phyloP scores from a whole-genome alignment of 2,113 vertebrate genomes.

The Tricholaema leucomelas region DNA sequence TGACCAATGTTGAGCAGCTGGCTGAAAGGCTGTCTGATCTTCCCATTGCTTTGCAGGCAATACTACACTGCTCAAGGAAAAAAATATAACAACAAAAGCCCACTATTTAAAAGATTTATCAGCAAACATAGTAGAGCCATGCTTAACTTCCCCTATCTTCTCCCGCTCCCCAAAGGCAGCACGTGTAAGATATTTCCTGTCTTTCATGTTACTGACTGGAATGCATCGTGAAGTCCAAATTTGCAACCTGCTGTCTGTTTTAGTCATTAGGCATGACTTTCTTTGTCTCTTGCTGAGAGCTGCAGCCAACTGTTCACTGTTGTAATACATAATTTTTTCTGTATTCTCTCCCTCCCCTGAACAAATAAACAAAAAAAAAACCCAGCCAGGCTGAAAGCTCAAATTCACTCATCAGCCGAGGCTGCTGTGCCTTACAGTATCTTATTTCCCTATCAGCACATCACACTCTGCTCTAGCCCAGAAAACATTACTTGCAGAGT shows the following conservation, averaged over 20 bases:
- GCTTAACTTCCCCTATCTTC: not conserved
- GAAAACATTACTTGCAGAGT: not conserved
- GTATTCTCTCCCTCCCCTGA: not conserved
- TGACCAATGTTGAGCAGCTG: constrained; percentile 42
- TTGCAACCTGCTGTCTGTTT: constrained; percentile 55
- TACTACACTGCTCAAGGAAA: not conserved
- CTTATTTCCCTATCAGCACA: not conserved
- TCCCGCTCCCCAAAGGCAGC: constrained; percentile 22
- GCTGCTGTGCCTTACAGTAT: not conserved
- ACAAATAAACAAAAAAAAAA: not conserved
- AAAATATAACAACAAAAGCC: not conserved
- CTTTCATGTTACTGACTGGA: constrained; percentile 47
- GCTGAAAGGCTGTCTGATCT: constrained; percentile 22
- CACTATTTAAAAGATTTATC: constrained; percentile 38
- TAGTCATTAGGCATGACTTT: constrained; percentile 30
- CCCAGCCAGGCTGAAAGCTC: not conserved
- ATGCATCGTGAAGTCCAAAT: constrained; percentile 28
- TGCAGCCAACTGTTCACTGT: constrained; percentile 10
- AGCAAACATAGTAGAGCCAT: not conserved
- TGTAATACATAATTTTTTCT: not conserved
- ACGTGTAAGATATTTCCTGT: constrained; percentile 38
- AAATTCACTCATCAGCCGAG: not conserved
- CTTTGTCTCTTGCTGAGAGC: constrained; percentile 31
- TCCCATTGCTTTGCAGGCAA: constrained; percentile 7
- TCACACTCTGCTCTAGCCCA: not conserved